phyloP scores from a whole-genome alignment of 2,888 invertebrate genomes.

The Synanthedon formicaeformis region DNA sequence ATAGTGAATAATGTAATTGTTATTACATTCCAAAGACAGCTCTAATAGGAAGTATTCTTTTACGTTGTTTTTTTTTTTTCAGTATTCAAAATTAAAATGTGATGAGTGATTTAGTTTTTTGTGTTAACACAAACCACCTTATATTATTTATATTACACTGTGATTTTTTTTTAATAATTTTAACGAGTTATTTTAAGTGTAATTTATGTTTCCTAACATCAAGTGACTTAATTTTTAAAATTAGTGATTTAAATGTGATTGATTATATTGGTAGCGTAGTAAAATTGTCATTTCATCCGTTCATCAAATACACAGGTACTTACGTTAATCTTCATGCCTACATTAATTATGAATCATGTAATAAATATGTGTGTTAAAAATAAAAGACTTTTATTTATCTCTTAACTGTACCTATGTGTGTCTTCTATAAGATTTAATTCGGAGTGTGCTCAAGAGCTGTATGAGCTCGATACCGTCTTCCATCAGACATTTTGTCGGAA shows the following conservation, averaged over 20 bases:
- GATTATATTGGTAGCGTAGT: conserved; percentile 5
- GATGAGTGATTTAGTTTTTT: not conserved
- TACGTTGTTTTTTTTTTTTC: not conserved
- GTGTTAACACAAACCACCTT: not conserved
- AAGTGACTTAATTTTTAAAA: conserved; percentile 1
- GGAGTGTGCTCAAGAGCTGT: no score
- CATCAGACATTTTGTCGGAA: no score
- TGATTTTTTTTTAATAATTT: not conserved
- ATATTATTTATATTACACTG: not conserved
- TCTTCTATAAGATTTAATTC: no score
- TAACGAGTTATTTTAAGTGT: not conserved
- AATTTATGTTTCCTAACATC: not conserved
- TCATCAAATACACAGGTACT: not conserved
- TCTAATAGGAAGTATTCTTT: not conserved
- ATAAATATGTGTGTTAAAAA: not conserved
- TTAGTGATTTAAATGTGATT: conserved; percentile 14
- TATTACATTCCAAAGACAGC: not conserved
- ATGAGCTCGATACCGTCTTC: no score
- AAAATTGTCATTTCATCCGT: not conserved
- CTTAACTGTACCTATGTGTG: no score
- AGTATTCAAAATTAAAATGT: not conserved
- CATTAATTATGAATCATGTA: not conserved
- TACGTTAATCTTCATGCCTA: conserved; percentile 17
- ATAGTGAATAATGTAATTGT: not conserved
- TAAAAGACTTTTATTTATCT: no score